phyloP scores from a whole-genome alignment of 2,888 invertebrate genomes.

The Tenthredo amoena region DNA sequence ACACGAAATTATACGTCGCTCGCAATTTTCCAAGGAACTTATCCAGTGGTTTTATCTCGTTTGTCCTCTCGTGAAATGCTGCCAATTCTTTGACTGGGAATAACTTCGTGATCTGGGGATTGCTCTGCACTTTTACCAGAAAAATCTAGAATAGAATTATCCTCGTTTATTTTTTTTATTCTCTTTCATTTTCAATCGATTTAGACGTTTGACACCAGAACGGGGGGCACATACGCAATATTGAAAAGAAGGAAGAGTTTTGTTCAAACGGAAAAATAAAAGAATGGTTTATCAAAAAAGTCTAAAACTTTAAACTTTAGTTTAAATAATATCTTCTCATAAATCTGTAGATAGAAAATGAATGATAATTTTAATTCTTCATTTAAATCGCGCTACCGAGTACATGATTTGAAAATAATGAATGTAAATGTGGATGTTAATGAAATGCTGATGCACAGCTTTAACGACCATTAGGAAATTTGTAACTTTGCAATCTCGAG shows the following conservation, averaged over 20 bases:
- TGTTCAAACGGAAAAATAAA: background rate
- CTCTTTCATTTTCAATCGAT: background rate
- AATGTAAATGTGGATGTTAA: background rate
- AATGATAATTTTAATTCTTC: background rate
- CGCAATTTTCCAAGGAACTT: slow-evolving; percentile 70
- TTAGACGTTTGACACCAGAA: background rate
- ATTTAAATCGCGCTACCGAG: background rate
- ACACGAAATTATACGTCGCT: slow-evolving; percentile 71
- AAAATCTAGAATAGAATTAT: slow-evolving; percentile 62
- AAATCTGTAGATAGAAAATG: background rate
- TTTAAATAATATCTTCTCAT: background rate
- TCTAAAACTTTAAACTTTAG: too few species aligned
- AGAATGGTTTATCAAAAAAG: too few species aligned
- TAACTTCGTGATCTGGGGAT: slow-evolving; percentile 69
- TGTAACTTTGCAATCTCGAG: background rate
- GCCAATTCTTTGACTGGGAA: slow-evolving; percentile 67
- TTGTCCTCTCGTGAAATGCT: slow-evolving; percentile 62
- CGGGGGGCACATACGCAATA: background rate
- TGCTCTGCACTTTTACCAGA: slow-evolving; percentile 62
- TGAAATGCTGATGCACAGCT: background rate
- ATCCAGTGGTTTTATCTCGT: slow-evolving; percentile 66
- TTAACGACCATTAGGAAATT: background rate
- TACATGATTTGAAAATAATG: background rate
- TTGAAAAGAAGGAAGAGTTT: background rate
- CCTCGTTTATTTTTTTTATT: background rate